Conservation (phyloP, 35 echinoderm and acorn worm species). For the Ophiothrix spiculata region DNA sequence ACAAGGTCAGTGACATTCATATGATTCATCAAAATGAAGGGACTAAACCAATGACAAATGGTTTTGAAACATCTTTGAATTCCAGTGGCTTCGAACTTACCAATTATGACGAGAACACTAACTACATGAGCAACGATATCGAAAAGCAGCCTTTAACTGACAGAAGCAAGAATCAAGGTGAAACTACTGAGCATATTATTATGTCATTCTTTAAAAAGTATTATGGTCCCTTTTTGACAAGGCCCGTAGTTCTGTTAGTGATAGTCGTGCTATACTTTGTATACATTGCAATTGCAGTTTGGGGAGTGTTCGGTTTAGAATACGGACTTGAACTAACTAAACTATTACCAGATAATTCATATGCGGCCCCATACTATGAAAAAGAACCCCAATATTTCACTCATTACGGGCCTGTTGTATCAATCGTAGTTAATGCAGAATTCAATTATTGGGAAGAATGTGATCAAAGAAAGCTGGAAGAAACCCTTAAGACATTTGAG, state of each 20-base stretch:
- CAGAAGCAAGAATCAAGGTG: not conserved
- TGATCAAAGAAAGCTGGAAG: conserved; percentile 32
- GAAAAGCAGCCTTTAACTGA: not conserved
- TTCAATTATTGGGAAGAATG: conserved; percentile 21
- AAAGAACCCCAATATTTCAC: conserved; percentile 32
- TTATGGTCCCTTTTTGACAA: conserved; percentile 39
- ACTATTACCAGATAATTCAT: conserved; percentile 40
- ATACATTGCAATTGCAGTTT: conserved; percentile 40
- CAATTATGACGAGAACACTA: no score
- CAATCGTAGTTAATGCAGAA: conserved; percentile 33
- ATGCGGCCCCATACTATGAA: conserved; percentile 33
- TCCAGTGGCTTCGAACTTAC: no score
- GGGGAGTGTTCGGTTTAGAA: conserved; percentile 22
- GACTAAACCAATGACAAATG: no score
- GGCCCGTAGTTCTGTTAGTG: not conserved
- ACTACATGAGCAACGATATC: no score
- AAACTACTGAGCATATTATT: not conserved
- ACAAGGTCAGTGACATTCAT: not conserved
- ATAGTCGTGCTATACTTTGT: conserved; percentile 10
- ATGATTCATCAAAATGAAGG: not conserved
- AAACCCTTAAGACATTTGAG: conserved; percentile 17
- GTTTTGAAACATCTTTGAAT: no score
- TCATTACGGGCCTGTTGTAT: conserved; percentile 38
- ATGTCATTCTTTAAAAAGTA: conserved; percentile 51
- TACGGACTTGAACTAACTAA: conserved; percentile 42